These are phyloP conservation scores for Ornithoptera priamus DNA, from an alignment of 2,888 invertebrate species.

Conservation along the genomic window DNA sequence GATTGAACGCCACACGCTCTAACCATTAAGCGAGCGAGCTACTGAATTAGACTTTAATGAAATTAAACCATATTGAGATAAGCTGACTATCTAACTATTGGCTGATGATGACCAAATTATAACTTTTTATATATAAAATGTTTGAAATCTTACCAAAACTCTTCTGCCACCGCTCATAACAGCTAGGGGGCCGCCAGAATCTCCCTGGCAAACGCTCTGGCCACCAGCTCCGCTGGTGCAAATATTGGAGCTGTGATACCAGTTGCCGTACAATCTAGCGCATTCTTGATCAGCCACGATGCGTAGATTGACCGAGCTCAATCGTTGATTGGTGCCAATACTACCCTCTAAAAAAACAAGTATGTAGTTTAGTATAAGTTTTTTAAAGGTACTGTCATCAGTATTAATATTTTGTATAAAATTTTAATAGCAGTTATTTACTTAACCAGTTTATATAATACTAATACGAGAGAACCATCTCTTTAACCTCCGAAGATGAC, in stretches of 20 bases:
- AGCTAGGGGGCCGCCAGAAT: constrained; percentile 44
- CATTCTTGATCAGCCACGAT: constrained; percentile 51
- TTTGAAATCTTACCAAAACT: constrained; percentile 5
- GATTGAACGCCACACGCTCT: no score
- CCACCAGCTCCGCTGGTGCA: constrained; percentile 55
- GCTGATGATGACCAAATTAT: neutral
- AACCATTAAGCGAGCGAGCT: no score
- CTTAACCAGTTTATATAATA: no score
- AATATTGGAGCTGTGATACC: constrained; percentile 44
- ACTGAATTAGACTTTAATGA: no score
- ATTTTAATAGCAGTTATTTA: no score
- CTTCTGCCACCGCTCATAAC: constrained; percentile 6
- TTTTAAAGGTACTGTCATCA: neutral
- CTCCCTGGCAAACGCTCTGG: constrained; percentile 47
- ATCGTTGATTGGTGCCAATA: constrained; percentile 40
- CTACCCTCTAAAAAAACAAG: constrained; percentile 38
- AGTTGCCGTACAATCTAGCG: constrained; percentile 37
- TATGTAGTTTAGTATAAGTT: neutral
- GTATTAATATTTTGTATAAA: no score
- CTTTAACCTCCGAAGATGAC: no score
- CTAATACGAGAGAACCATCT: no score
- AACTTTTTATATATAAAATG: neutral
- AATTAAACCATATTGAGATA: no score
- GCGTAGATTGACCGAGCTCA: constrained; percentile 49
- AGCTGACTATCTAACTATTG: no score